phyloP scores from a whole-genome alignment of 2,888 invertebrate species.

The Aphidius colemani region DNA sequence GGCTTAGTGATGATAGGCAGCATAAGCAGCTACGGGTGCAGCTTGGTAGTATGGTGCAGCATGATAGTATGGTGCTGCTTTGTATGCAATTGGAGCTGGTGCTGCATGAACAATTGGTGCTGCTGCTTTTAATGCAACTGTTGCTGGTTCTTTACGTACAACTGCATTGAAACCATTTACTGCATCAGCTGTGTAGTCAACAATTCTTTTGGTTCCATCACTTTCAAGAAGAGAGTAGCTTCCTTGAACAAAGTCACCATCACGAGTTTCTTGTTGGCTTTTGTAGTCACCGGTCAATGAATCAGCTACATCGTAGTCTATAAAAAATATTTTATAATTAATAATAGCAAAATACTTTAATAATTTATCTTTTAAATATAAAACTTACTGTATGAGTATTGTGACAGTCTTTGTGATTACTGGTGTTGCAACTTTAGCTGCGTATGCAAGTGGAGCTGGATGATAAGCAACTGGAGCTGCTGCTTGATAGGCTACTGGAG shows the following conservation, averaged over 20 bases:
- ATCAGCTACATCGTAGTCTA: conserved; percentile 42
- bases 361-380: no score
- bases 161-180: conserved; percentile 47
- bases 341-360: background rate
- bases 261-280: conserved; percentile 51
- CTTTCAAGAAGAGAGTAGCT: conserved; percentile 49
- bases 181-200: conserved; percentile 44
- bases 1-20: conserved; percentile 30
- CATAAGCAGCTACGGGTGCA: conserved; percentile 26
- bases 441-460: conserved; percentile 35
- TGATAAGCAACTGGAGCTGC: conserved; percentile 47
- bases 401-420: conserved; percentile 48
- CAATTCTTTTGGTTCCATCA: conserved; percentile 46
- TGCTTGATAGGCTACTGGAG: conserved; percentile 58
- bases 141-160: conserved; percentile 50
- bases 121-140: conserved; percentile 36
- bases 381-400: conserved; percentile 48
- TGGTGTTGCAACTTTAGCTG: conserved; percentile 19
- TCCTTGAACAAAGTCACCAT: conserved; percentile 50
- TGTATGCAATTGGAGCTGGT: conserved; percentile 31
- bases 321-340: no score
- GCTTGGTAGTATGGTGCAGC: conserved; percentile 21
- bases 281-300: conserved; percentile 52
- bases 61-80: conserved; percentile 17
- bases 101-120: conserved; percentile 61